Base-by-base conservation (phyloP, 23 tunicate genomes). In the Phallusia fumigata region DNA sequence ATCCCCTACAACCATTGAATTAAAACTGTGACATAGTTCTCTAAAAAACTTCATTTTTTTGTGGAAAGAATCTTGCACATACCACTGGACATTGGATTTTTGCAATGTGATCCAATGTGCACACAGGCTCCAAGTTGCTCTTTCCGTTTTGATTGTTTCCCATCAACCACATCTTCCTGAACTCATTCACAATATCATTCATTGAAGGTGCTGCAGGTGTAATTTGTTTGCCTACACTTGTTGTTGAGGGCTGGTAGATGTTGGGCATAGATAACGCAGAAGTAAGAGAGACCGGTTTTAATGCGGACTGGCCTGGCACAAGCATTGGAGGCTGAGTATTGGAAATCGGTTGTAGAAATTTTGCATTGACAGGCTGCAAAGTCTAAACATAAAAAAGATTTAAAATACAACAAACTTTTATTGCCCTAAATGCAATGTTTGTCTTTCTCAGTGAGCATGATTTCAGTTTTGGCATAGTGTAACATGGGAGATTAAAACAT, bases 61-160 rank as follows among this genome's bases (percentile, higher is more conserved):
- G n/a, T n/a, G n/a, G n/a, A n/a, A n/a, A n/a, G n/a, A n/a, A n/a
- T n/a, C n/a, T n/a, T n/a, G n/a, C n/a, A n/a, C n/a, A n/a, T 65
- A 94, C 98, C 84, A 94, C 94, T 30, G 98, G 98, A 65, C 95
- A 89, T 79, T 94, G 77, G 26, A 94, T 94, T 51, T 86, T 86
- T 32, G 98, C 86, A 65, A 94, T 86, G 47, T 94, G 95, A 33
- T 94, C 94, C 81, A 94, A 47, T 13, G 90, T 89, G 19, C 82
- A 78, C 64, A 89, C 94, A 30, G 98, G 98, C 22, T 58, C 73
- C 82, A 92, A 79, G 24, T 92, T 77, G 40, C 18, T 52, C 12
- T 53, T 78, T 22, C 86, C 64, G 13, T 92, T 86, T 75, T 87
- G 90, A 79, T 86, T 83, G 53, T 83, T 79, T 24, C 86, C 28